Evolutionary conservation across 2,888 invertebrate genomes (phyloP), one percentile per base, ranked within the genome.

Genomic region (Acrobasis suavella): DNA sequence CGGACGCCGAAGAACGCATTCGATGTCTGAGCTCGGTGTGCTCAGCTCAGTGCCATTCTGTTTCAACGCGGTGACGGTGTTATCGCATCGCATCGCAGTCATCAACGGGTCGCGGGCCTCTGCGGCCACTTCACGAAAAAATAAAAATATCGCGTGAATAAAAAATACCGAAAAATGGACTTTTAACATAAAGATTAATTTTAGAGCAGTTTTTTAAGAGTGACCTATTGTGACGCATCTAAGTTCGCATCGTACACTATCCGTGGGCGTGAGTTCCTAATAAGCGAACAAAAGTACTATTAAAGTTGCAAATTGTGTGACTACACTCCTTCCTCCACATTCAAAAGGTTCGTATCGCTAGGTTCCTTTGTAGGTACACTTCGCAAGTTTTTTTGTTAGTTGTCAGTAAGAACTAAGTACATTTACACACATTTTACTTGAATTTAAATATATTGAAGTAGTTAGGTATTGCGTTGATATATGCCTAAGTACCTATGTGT

Each of bases 271-370:
- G 46, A 51, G 16, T 55, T 62, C 22, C 58, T 62, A 68, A 65
- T 65, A 68, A 64, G 64, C 62, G 64, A 64, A 68, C 65, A 66
- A 65, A 66, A 66, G 64, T 59, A 63, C 50, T 56, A 56, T 56
- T 56, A 64, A 64, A 63, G 63, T 66, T 64, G 65, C 46, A 58
- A 62, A 61, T 58, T 61, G 60, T 50, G 62, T 62, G 50, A 51
- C 64, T 62, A 17, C 16, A 49, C n/a, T 58, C 10, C n/a, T 42
- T 58, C 10, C n/a, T 42, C 15, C 14, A 14, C 42, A 56, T 56
- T 50, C 37, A 50, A 59, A 50, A 50, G 58, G 32, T 59, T 59
- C 16, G 32, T 54, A 10, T 55, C 10, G 51, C n/a, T n/a, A n/a
- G n/a, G n/a, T n/a, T n/a, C n/a, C n/a, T n/a, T n/a, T n/a, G n/a